A percentile compares a stretch with the other conserved stretches of the same genome.
Evolutionary conservation across 2,797 vertebrate genomes (phyloP).

Genomic region (Esox masquinongy): DNA sequence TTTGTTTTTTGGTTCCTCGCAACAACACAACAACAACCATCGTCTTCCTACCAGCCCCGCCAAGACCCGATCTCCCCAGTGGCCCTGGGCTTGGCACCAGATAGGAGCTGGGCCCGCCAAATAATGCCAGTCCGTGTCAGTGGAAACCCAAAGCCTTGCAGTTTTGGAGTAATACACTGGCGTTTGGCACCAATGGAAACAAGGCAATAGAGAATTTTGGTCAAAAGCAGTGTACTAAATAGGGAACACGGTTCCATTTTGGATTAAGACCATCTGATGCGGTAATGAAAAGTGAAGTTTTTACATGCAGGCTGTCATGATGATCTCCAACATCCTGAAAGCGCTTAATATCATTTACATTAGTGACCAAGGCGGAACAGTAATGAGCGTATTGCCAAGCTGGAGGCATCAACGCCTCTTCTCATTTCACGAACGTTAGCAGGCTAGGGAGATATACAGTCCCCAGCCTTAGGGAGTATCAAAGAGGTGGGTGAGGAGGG

Average conservation of each 20-base stretch:
- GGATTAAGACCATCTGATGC: not conserved
- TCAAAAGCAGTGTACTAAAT: not conserved
- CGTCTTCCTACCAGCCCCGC: too few relatives aligned
- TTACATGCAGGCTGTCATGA: not conserved
- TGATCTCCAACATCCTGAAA: not conserved
- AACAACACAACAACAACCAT: too few relatives aligned
- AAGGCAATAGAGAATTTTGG: too few relatives aligned
- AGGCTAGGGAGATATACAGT: not conserved
- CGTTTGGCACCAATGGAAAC: too few relatives aligned
- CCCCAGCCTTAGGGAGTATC: too few relatives aligned
- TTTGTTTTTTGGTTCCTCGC: too few relatives aligned
- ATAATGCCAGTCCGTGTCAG: too few relatives aligned
- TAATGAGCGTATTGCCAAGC: not conserved
- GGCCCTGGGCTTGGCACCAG: too few relatives aligned
- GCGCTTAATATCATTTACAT: not conserved
- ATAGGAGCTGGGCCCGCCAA: too few relatives aligned
- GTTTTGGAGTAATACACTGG: too few relatives aligned
- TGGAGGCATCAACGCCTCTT: not conserved
- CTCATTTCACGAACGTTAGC: not conserved
- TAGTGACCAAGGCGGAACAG: not conserved
- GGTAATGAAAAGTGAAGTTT: not conserved
- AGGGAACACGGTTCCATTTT: not conserved
- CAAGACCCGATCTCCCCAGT: too few relatives aligned
- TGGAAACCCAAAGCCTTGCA: too few relatives aligned
- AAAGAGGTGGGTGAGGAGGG: not conserved